Conservation (phyloP, 1,140 invertebrate species). For the Lanistes nyassanus region DNA sequence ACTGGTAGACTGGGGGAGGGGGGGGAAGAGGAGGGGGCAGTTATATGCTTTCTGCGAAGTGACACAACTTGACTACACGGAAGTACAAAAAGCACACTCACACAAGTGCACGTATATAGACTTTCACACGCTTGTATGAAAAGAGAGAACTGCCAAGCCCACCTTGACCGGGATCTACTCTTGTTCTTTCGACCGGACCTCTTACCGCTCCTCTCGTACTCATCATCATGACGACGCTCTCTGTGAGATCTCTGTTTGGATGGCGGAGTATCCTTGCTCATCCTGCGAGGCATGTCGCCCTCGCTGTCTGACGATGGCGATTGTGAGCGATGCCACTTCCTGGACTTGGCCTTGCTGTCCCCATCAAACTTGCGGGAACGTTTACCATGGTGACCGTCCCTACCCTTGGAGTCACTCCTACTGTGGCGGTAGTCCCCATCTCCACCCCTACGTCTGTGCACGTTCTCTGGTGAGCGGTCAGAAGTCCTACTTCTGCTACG, state of each 20-base stretch:
- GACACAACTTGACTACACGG: no score
- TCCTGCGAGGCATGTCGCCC: slow-evolving; percentile 19
- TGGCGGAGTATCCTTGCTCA: slow-evolving; percentile 8
- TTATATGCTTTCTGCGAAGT: no score
- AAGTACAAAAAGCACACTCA: no score
- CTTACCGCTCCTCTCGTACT: slow-evolving; percentile 56
- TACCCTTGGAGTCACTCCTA: slow-evolving; percentile 18
- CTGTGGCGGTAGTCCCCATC: slow-evolving; percentile 13
- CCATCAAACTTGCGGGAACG: slow-evolving; percentile 9
- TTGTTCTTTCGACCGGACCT: slow-evolving; percentile 57
- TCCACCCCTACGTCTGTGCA: not conserved
- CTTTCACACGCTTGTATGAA: slow-evolving; percentile 6
- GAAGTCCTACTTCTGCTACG: slow-evolving; percentile 7
- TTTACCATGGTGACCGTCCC: not conserved
- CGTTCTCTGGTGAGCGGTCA: not conserved
- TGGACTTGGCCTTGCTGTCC: slow-evolving; percentile 34
- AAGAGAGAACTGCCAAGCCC: slow-evolving; percentile 9
- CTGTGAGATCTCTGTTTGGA: slow-evolving; percentile 13
- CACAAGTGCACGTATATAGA: not conserved
- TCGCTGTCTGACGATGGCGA: slow-evolving; percentile 49
- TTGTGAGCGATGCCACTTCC: slow-evolving; percentile 36
- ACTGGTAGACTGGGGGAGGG: no score
- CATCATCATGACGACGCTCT: slow-evolving; percentile 33
- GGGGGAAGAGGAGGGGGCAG: no score
- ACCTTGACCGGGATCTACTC: slow-evolving; percentile 60